These are phyloP conservation scores for Emydura subglobosa DNA, from an alignment of 2,113 vertebrate genomes.

Conservation along the genomic window DNA sequence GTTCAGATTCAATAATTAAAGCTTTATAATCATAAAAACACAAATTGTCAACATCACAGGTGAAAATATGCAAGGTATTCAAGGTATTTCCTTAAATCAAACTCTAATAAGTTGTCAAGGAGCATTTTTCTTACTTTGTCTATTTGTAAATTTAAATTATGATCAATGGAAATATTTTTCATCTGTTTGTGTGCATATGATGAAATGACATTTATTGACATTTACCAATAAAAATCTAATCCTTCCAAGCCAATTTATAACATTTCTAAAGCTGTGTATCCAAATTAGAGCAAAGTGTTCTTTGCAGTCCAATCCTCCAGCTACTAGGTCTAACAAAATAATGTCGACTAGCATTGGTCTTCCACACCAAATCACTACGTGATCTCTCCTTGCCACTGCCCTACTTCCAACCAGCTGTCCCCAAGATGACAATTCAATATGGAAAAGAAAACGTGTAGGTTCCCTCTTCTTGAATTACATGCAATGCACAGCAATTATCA, in stretches of 20 bases:
- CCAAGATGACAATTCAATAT: neutral
- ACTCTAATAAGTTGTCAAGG: neutral
- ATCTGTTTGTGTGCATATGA: neutral
- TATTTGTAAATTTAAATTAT: neutral
- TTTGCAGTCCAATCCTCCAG: neutral
- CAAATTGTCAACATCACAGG: neutral
- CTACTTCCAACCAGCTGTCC: neutral
- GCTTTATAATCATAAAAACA: neutral
- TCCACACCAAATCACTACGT: rapidly evolving
- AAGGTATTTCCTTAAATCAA: neutral
- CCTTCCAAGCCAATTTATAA: neutral
- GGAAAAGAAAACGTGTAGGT: neutral
- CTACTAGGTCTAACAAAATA: neutral
- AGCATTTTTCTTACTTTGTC: neutral
- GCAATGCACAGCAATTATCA: neutral
- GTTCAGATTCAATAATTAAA: neutral
- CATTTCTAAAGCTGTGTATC: neutral
- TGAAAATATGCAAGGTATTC: neutral
- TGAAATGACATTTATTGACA: neutral
- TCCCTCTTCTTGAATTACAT: neutral
- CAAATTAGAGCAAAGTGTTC: neutral
- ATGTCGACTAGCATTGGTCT: neutral
- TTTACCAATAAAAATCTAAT: neutral
- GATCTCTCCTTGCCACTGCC: neutral
- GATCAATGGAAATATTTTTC: neutral